phyloP scores from a whole-genome alignment of 2,113 vertebrate genomes.

The Prolemur simus region DNA sequence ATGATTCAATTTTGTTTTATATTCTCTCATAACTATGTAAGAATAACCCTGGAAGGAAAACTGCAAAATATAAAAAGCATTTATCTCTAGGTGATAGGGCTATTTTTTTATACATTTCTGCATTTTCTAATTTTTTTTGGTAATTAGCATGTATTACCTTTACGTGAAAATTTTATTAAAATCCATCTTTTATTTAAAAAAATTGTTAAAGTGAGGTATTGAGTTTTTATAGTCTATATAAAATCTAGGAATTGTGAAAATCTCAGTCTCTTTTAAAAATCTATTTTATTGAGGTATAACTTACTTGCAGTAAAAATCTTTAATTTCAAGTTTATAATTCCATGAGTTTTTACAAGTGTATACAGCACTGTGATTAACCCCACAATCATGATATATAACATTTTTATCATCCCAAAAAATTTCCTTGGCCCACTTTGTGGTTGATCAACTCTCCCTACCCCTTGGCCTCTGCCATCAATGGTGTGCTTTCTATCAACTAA shows the following conservation, averaged over 20 bases:
- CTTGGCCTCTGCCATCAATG: background rate
- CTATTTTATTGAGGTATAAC: background rate
- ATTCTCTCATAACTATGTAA: conserved; percentile 39
- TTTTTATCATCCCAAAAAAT: background rate
- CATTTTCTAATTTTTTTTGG: background rate
- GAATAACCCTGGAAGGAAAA: conserved; percentile 41
- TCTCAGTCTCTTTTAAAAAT: background rate
- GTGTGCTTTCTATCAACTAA: background rate
- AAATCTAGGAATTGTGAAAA: background rate
- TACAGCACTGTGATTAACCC: background rate
- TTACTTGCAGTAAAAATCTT: background rate
- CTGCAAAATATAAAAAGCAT: background rate
- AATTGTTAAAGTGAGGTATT: background rate
- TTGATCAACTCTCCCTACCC: background rate
- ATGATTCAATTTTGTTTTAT: conserved; percentile 37
- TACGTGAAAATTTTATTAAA: background rate
- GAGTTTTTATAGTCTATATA: background rate
- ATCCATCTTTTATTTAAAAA: background rate
- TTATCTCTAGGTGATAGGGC: background rate
- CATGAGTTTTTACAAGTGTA: background rate
- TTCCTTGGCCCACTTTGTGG: background rate
- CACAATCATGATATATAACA: background rate
- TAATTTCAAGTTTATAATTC: background rate
- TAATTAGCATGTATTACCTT: background rate
- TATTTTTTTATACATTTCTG: conserved; percentile 16